Percentiles rank a stretch among this genome's conserved stretches.
These are phyloP conservation scores for Paramisgurnus dabryanus DNA, from an alignment of 2,113 vertebrate species.

Conservation along the genomic window DNA sequence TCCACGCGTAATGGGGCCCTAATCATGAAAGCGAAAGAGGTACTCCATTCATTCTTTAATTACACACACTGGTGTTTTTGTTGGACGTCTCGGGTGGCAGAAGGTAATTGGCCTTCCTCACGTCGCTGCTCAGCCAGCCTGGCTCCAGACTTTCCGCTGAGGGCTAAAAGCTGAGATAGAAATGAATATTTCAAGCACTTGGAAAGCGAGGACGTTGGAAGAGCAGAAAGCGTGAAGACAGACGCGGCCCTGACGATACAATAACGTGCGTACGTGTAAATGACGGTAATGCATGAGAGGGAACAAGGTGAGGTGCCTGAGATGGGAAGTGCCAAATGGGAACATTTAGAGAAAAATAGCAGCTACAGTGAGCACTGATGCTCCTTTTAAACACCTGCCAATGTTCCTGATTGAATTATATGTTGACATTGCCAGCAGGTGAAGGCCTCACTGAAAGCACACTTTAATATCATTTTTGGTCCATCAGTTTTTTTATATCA, in stretches of 20 bases:
- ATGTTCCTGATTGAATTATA: not conserved
- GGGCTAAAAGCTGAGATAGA: conserved; percentile 26
- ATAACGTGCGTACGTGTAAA: not conserved
- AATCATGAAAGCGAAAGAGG: conserved; percentile 29
- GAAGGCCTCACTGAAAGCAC: not conserved
- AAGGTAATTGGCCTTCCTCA: conserved; percentile 55
- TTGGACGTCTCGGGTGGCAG: conserved; percentile 58
- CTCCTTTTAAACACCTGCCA: not conserved
- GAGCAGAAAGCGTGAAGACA: not conserved
- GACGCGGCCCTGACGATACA: not conserved
- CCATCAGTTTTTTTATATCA: not conserved
- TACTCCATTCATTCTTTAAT: conserved; percentile 54
- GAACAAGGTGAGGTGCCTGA: not conserved
- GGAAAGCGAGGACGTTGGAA: not conserved
- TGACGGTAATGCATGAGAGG: not conserved
- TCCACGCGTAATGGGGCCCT: conserved; percentile 2
- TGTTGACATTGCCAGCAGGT: not conserved
- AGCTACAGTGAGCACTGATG: not conserved
- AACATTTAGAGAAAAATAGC: not conserved
- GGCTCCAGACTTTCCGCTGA: conserved; percentile 54
- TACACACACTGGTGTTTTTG: conserved; percentile 55
- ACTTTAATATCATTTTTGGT: not conserved
- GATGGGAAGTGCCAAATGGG: not conserved
- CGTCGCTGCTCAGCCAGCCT: conserved; percentile 23
- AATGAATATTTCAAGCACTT: not conserved